These are phyloP conservation scores for Drosophila imparisetae DNA, from an alignment of 2,888 invertebrate species.

Conservation along the genomic window DNA sequence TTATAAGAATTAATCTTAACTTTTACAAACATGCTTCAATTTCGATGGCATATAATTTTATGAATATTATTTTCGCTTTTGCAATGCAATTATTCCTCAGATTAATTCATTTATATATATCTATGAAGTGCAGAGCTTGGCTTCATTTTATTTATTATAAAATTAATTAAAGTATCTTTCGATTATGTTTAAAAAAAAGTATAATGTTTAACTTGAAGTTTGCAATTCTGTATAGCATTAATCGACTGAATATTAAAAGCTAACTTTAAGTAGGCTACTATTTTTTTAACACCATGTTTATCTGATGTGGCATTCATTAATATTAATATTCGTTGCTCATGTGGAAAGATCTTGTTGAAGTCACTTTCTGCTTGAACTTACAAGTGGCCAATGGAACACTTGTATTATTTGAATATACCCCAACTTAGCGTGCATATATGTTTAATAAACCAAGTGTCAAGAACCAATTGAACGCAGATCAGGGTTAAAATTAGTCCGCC, in stretches of 20 bases:
- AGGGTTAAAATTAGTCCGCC: conserved; percentile 36
- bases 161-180: background rate
- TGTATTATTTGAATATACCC: conserved; percentile 16
- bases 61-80: background rate
- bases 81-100: background rate
- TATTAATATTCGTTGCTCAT: background rate
- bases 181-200: background rate
- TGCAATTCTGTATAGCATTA: background rate
- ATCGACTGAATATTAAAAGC: background rate
- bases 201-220: background rate
- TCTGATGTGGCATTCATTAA: background rate
- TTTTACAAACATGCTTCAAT: background rate
- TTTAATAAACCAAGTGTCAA: conserved; percentile 35
- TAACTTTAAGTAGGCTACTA: background rate
- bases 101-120: background rate
- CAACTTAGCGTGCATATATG: conserved; percentile 1
- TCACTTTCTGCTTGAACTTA: background rate
- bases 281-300: background rate
- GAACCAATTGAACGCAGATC: conserved; percentile 41
- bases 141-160: background rate
- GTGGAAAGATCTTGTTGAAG: background rate
- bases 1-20: background rate
- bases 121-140: background rate
- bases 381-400: conserved; percentile 48
- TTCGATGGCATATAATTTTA: background rate